phyloP scores from a whole-genome alignment of 2,113 vertebrate genomes.

The Pontoporia blainvillei region DNA sequence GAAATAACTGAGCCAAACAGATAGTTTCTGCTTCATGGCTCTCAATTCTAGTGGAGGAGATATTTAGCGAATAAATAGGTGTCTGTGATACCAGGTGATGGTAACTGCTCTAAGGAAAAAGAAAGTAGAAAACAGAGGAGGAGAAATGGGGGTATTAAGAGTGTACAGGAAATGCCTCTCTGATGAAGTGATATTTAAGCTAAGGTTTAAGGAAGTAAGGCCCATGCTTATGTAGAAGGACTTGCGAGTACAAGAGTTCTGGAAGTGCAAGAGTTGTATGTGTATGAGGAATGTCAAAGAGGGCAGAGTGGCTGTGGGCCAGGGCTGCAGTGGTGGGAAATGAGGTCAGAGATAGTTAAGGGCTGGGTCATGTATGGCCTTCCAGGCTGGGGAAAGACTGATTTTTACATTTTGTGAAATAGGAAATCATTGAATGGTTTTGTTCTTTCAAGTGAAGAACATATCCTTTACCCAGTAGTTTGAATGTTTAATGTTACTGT shows the following conservation, averaged over 20 bases:
- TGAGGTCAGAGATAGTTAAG: background rate
- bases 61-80: background rate
- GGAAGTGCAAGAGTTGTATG: background rate
- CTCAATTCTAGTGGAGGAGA: background rate
- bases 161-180: background rate
- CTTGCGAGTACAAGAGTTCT: background rate
- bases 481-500: background rate
- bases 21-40: background rate
- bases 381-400: background rate
- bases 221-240: too few relatives aligned
- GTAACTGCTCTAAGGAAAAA: background rate
- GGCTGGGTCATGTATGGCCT: background rate
- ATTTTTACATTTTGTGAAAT: background rate
- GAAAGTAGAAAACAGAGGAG: background rate
- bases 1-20: background rate
- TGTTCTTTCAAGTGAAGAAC: background rate
- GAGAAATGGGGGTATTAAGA: background rate
- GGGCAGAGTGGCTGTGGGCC: background rate
- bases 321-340: background rate
- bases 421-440: background rate
- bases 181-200: background rate
- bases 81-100: background rate
- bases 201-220: background rate
- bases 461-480: background rate
- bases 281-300: background rate